Base-by-base conservation (phyloP, 2,797 vertebrate genomes). In the Cryptoprocta ferox region DNA sequence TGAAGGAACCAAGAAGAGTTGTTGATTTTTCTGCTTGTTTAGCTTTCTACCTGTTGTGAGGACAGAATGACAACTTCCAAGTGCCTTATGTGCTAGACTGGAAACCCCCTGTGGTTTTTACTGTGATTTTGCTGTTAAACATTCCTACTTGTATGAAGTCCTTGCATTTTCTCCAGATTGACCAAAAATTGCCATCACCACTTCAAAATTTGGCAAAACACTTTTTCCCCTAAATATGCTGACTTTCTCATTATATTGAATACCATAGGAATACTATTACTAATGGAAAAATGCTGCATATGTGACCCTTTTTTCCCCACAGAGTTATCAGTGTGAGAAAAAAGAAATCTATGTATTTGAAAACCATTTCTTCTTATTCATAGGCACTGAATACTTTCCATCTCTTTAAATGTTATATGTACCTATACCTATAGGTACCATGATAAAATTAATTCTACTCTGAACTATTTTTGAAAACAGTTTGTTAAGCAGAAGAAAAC, bases 401-500 rank as follows among this genome's bases (percentile, higher is more conserved):
- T 42, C 13, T 85, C 30, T 79, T 93, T 79, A 92, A 92, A 84
- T 15, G 39, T 0, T 70, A 2, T 26, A 50, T 24, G 30, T 37
- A 78, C 50, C 71, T 92, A 26, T 63, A 97, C 95, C 21, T 24
- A 96, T 96, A 97, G 86, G 56, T 96, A 91, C 97, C 96, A 98
- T 95, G 7, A 98, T 97, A 95, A 98, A 98, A 37, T 96, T 98
- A 96, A 96, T 97, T 98, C 97, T 98, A 98, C 89, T 98, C 75
- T 97, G 96, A 98, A 91, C 78, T 95, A 94, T 75, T 66, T 97
- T 97, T 96, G 66, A 98, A 98, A 98, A 87, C 73, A 71, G 73
- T 96, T 97, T 96, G 88, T 96, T 98, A 97, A 98, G 88, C 95
- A 92, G 78, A 95, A 90, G 95, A 88, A 91, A 87, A 96, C 11